Percentiles rank a stretch among this genome's conserved stretches.
Evolutionary conservation across 2,888 invertebrate species (phyloP).

Genomic region (Pseudococcus viburni): DNA sequence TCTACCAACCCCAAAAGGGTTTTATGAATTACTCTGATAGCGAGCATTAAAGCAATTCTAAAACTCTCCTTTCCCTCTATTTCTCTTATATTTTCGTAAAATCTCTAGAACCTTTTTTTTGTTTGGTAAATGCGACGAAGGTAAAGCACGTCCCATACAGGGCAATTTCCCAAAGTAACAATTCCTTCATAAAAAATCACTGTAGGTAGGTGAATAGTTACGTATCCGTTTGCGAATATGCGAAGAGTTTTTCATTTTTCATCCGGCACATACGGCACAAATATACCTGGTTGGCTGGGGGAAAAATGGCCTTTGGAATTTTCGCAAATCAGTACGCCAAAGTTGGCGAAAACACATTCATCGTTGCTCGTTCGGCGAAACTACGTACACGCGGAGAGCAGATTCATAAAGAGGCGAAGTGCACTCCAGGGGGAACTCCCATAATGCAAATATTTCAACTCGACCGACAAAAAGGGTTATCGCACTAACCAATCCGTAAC

Average conservation of each 20-base stretch:
- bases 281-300: not conserved
- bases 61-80: not conserved
- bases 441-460: conserved; percentile 58
- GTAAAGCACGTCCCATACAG: conserved; percentile 8
- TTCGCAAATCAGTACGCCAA: conserved; percentile 24
- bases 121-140: not conserved
- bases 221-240: not conserved
- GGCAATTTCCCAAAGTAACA: conserved; percentile 24
- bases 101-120: conserved; percentile 3
- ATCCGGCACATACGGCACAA: not conserved
- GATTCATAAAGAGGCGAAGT: not conserved
- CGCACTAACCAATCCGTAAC: conserved; percentile 49
- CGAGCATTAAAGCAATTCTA: not conserved
- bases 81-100: not conserved
- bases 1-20: not conserved
- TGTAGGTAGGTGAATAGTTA: not conserved
- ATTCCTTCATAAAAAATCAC: conserved; percentile 26
- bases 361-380: not conserved
- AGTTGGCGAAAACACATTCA: conserved; percentile 32
- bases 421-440: conserved; percentile 7
- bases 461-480: conserved; percentile 55
- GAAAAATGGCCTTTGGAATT: conserved; percentile 4
- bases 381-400: not conserved
- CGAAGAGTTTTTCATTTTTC: conserved; percentile 21
- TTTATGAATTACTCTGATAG: not conserved